Conservation (phyloP, 2,888 invertebrate genomes). For the Stenichneumon culpator region DNA sequence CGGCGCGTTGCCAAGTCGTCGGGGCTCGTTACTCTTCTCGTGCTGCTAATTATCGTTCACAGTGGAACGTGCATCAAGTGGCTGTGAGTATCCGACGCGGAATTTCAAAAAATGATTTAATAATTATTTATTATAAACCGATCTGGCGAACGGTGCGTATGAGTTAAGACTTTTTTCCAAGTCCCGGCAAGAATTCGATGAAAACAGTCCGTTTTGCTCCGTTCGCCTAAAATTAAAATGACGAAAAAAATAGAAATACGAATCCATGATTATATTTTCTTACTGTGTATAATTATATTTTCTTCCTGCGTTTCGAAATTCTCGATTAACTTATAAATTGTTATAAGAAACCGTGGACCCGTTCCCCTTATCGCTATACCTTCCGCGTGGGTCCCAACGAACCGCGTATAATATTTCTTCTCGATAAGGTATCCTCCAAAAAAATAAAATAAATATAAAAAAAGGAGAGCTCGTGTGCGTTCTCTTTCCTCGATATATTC, state of each 20-base stretch:
- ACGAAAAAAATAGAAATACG: no score
- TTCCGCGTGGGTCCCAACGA: neutral
- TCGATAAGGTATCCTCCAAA: neutral
- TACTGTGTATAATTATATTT: neutral
- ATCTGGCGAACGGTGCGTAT: neutral
- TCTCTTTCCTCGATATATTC: constrained; percentile 29
- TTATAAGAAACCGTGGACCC: constrained; percentile 1
- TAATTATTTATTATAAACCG: neutral
- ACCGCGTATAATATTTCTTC: neutral
- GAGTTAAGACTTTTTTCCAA: neutral
- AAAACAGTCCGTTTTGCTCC: no score
- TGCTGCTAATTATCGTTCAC: constrained; percentile 77
- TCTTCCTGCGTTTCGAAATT: neutral
- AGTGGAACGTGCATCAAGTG: constrained; percentile 83
- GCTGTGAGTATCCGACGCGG: constrained; percentile 80
- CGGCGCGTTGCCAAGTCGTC: constrained; percentile 57
- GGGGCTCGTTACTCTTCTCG: constrained; percentile 70
- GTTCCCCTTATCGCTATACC: constrained; percentile 15
- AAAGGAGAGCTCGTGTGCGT: constrained; percentile 13
- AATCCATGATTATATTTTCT: neutral
- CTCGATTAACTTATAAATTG: neutral
- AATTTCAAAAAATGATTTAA: neutral
- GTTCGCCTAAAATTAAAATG: no score
- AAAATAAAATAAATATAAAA: neutral
- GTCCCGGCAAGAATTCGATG: no score